Evolutionary conservation across 2,888 invertebrate species (phyloP).

Genomic region (Hemicrepidius hirtus): DNA sequence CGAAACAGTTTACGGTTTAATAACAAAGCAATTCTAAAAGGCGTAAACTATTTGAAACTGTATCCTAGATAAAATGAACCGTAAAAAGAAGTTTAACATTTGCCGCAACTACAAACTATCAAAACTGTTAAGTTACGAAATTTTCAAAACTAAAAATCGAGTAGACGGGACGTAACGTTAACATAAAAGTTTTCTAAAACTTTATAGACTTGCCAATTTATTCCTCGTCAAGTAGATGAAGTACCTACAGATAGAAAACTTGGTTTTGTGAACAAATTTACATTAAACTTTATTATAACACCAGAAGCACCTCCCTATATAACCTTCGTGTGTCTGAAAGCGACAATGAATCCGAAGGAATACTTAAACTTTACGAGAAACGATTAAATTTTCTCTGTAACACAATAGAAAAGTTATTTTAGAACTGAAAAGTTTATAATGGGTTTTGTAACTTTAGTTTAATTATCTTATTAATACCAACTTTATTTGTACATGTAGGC

Average conservation of each 20-base stretch:
- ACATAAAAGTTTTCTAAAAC: conserved; percentile 18
- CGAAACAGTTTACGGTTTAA: too few species aligned
- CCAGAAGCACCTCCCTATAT: not conserved
- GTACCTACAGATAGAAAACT: conserved; percentile 22
- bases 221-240: conserved; percentile 17
- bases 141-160: not conserved
- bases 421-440: conserved; percentile 9
- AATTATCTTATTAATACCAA: not conserved
- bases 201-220: conserved; percentile 18
- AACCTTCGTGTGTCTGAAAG: not conserved
- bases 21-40: too few species aligned
- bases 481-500: too few species aligned
- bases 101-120: too few species aligned
- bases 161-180: not conserved
- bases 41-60: too few species aligned
- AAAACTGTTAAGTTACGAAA: not conserved
- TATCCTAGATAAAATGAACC: too few species aligned
- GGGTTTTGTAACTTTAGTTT: not conserved
- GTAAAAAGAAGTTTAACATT: too few species aligned
- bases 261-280: conserved; percentile 21
- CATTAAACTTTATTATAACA: conserved; percentile 24
- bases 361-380: not conserved
- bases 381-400: not conserved
- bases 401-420: conserved; percentile 9
- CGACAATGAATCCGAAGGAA: not conserved